Conservation (phyloP, 2,888 invertebrate genomes). For the Blomia tropicalis region DNA sequence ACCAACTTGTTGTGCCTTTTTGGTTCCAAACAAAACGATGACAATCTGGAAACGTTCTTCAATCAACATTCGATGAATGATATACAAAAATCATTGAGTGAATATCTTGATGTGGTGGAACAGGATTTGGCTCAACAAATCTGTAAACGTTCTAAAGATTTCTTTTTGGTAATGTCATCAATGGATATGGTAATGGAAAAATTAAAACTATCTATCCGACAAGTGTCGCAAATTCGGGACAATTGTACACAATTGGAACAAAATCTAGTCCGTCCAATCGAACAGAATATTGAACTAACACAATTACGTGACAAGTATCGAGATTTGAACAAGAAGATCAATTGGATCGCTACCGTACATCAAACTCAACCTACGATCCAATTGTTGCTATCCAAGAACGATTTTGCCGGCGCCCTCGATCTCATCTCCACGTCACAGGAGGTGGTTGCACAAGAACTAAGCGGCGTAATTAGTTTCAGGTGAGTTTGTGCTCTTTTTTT, state of each 20-base stretch:
- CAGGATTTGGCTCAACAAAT: conserved; percentile 80
- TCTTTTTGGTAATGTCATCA: conserved; percentile 94
- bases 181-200: conserved; percentile 93
- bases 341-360: conserved; percentile 82
- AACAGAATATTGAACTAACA: conserved; percentile 22
- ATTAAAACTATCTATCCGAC: conserved; percentile 55
- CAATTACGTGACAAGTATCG: conserved; percentile 19
- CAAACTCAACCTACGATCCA: conserved; percentile 97
- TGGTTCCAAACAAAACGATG: not conserved
- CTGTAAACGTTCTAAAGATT: conserved; percentile 84
- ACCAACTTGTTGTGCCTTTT: conserved; percentile 56
- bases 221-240: conserved; percentile 41
- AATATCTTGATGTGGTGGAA: conserved; percentile 86
- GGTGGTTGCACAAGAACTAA: conserved; percentile 69
- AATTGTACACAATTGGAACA: conserved; percentile 22
- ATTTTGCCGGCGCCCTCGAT: conserved; percentile 92
- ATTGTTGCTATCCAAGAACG: conserved; percentile 74
- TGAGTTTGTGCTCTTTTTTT: conserved; percentile 33
- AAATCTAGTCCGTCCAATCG: conserved; percentile 20
- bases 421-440: conserved; percentile 90
- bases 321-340: conserved; percentile 46
- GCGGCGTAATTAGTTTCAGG: conserved; percentile 79
- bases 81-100: conserved; percentile 48
- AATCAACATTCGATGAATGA: conserved; percentile 21
- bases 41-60: not conserved